Evolutionary conservation across 2,888 invertebrate species (phyloP), one percentile per base, ranked within the genome.

Genomic region (Seira musarum): DNA sequence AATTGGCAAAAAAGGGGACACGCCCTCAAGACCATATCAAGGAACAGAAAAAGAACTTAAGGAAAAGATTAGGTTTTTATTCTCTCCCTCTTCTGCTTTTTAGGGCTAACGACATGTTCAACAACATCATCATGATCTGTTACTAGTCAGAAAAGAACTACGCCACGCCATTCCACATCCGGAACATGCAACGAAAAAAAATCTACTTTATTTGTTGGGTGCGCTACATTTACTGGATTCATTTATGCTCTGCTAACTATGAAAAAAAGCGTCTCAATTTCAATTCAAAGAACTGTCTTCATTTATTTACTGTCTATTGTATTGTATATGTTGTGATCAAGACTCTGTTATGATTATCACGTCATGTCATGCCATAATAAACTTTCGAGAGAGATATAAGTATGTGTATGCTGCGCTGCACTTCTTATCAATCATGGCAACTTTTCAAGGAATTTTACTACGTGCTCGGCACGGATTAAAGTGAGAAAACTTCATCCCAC

Each of bases 1-100:
- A 74, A 74, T 74, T 74, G 74, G 74, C 74, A 67, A 74, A 72
- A 74, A 30, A 22, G 60, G 49, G 74, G 66, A 74, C 74, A 74
- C 74, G 57, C 74, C 74, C 74, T 66, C 66, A 74, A 74, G 22
- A 3, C 74, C 74, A 74, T 60, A 74, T 74, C 66, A 35, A 74
- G 74, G 40, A 40, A 13, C 6, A 40, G 13, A 40, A 40, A 40
- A 40, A 40, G 6, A 8, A 13, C 40, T 40, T 40, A 5, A 40
- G 13, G 6, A n/a, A 40, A 13, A 40, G 40, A 40, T 40, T 40
- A 40, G 5, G 40, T 40, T 8, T 13, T 8, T 40, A 40, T 40
- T 40, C 40, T 5, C 40, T n/a, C n/a, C n/a, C n/a, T n/a, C 5
- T 40, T 40, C 6, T 40, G 13, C 40, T 5, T 40, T 40, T 40